Evolutionary conservation across 2,888 invertebrate genomes (phyloP).

Genomic region (Hemaris fuciformis): DNA sequence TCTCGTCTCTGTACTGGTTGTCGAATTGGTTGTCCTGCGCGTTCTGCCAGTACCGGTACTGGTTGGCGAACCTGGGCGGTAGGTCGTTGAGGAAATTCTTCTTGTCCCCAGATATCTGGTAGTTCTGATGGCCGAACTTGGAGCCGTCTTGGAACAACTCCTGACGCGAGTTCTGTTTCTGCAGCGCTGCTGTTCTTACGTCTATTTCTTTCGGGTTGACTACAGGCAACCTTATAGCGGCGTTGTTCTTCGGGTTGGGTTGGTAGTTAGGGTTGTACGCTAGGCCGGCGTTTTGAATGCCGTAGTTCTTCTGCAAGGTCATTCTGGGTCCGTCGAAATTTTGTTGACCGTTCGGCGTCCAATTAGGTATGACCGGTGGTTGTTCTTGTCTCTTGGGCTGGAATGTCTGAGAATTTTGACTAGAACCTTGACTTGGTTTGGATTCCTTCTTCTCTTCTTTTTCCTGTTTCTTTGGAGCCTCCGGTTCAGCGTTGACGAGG

Average conservation of each 20-base stretch:
- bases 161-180: slow-evolving; percentile 69
- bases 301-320: slow-evolving; percentile 64
- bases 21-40: slow-evolving; percentile 64
- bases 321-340: slow-evolving; percentile 48
- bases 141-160: slow-evolving; percentile 64
- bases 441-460: slow-evolving; percentile 63
- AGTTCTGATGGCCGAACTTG: slow-evolving; percentile 59
- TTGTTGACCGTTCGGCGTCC: slow-evolving; percentile 36
- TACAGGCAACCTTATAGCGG: slow-evolving; percentile 66
- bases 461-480: slow-evolving; percentile 54
- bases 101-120: slow-evolving; percentile 69
- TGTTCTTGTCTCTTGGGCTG: slow-evolving; percentile 50
- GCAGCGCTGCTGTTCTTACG: slow-evolving; percentile 72
- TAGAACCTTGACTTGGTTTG: slow-evolving; percentile 45
- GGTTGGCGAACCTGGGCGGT: slow-evolving; percentile 74
- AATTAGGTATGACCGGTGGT: slow-evolving; percentile 37
- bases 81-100: slow-evolving; percentile 71
- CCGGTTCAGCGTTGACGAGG: slow-evolving; percentile 67
- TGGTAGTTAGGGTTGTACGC: slow-evolving; percentile 58
- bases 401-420: slow-evolving; percentile 44
- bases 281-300: slow-evolving; percentile 53
- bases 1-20: slow-evolving; percentile 68
- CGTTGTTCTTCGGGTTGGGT: slow-evolving; percentile 34
- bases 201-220: slow-evolving; percentile 79
- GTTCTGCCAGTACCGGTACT: slow-evolving; percentile 69